These are phyloP conservation scores for Neodiprion fabricii DNA, from an alignment of 1,140 invertebrate species.

Conservation along the genomic window DNA sequence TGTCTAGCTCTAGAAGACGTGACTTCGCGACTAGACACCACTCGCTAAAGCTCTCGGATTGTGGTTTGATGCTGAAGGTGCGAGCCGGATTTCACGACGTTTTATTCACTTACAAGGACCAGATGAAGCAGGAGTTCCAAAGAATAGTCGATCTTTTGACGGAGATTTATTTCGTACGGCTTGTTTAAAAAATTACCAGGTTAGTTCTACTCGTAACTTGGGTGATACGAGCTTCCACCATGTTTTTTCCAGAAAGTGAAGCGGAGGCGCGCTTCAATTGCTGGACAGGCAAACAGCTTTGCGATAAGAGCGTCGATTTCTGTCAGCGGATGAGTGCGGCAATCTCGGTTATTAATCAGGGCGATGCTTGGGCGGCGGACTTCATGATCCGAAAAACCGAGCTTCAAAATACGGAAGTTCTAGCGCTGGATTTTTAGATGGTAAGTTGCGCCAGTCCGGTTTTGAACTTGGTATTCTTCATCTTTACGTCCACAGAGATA, in stretches of 20 bases:
- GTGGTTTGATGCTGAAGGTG: constrained; percentile 62
- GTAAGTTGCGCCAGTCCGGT: constrained; percentile 66
- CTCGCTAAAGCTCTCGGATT: constrained; percentile 62
- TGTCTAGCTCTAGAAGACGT: constrained; percentile 73
- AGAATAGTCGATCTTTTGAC: constrained; percentile 48
- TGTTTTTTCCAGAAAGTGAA: constrained; percentile 66
- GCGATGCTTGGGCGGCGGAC: constrained; percentile 78
- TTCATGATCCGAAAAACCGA: constrained; percentile 67
- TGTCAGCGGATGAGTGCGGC: constrained; percentile 34
- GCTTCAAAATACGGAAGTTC: constrained; percentile 52
- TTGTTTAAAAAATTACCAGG: constrained; percentile 71
- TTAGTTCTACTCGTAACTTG: constrained; percentile 49
- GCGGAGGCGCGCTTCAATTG: constrained; percentile 62
- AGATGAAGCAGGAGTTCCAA: constrained; percentile 65
- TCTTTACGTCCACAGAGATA: constrained; percentile 69
- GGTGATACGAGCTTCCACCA: constrained; percentile 68
- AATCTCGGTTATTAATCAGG: constrained; percentile 69
- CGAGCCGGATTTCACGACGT: constrained; percentile 74
- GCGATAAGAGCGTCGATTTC: constrained; percentile 40
- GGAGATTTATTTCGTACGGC: constrained; percentile 68
- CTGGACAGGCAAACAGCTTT: constrained; percentile 41
- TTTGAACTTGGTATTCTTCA: constrained; percentile 68
- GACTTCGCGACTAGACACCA: constrained; percentile 58
- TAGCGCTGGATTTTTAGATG: constrained; percentile 76
- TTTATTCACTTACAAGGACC: constrained; percentile 71